phyloP scores from a whole-genome alignment of 2,888 invertebrate genomes.

The Apamea monoglypha region DNA sequence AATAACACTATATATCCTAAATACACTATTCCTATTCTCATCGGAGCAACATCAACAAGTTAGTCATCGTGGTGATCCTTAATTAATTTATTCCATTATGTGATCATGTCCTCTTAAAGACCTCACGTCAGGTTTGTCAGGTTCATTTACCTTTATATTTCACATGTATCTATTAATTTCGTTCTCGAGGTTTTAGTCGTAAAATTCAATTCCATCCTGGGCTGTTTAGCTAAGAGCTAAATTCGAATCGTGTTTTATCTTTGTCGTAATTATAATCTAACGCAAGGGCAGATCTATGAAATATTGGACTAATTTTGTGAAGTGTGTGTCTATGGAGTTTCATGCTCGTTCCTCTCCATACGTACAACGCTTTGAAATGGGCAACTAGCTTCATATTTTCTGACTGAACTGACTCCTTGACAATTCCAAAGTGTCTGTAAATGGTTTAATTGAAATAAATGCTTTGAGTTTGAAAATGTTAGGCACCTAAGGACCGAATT shows the following conservation, averaged over 20 bases:
- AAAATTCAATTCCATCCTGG: too few species aligned
- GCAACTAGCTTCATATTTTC: not conserved
- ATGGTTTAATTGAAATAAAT: not conserved
- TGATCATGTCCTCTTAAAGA: not conserved
- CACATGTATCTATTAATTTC: not conserved
- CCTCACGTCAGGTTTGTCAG: not conserved
- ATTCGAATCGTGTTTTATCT: not conserved
- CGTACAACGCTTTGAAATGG: not conserved
- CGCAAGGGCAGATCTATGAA: too few species aligned
- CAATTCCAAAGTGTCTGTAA: not conserved
- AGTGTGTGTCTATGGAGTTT: too few species aligned
- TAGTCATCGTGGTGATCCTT: constrained; percentile 46
- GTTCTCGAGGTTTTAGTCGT: not conserved
- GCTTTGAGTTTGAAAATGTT: not conserved
- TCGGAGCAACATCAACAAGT: constrained; percentile 34
- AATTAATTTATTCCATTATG: constrained; percentile 25
- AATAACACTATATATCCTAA: constrained; percentile 54
- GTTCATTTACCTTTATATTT: constrained; percentile 36
- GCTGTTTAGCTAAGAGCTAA: not conserved
- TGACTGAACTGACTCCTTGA: not conserved
- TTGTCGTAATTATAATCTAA: not conserved
- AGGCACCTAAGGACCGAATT: not conserved
- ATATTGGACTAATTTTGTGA: not conserved
- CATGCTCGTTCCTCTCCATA: too few species aligned
- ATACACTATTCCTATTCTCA: constrained; percentile 62